Percentiles rank a stretch among this genome's conserved stretches.
Evolutionary conservation across 2,113 vertebrate species (phyloP).

Genomic region (Macquaria ambigua): DNA sequence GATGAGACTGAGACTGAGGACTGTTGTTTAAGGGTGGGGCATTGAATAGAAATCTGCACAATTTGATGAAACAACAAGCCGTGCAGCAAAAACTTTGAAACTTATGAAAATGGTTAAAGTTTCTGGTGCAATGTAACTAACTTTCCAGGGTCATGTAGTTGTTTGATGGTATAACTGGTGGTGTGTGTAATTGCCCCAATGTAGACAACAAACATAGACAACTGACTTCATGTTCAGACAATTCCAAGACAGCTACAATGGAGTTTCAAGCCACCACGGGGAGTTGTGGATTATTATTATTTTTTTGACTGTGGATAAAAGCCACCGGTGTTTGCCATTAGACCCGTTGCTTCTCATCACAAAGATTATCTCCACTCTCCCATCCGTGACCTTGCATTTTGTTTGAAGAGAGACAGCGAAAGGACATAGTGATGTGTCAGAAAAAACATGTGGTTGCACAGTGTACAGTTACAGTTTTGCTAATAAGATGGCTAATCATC

Average conservation of each 20-base stretch:
- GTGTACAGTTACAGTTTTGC: background rate
- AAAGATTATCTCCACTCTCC: background rate
- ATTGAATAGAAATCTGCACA: background rate
- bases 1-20: conserved; percentile 33
- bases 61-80: conserved; percentile 26
- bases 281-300: background rate
- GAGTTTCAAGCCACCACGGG: background rate
- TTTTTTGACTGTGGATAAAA: background rate
- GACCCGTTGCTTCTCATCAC: background rate
- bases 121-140: background rate
- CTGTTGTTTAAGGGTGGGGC: conserved; percentile 27
- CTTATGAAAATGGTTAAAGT: background rate
- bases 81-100: background rate
- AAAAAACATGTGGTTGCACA: background rate
- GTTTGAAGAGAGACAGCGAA: background rate
- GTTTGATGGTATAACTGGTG: background rate
- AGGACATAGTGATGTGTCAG: background rate
- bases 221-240: background rate
- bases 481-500: background rate
- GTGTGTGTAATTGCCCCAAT: background rate
- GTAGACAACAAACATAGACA: background rate
- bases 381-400: background rate
- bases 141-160: too few relatives aligned
- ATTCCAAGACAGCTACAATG: background rate
- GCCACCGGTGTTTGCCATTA: background rate